Evolutionary conservation across 2,113 vertebrate genomes (phyloP).

Genomic region (Platanista minor): DNA sequence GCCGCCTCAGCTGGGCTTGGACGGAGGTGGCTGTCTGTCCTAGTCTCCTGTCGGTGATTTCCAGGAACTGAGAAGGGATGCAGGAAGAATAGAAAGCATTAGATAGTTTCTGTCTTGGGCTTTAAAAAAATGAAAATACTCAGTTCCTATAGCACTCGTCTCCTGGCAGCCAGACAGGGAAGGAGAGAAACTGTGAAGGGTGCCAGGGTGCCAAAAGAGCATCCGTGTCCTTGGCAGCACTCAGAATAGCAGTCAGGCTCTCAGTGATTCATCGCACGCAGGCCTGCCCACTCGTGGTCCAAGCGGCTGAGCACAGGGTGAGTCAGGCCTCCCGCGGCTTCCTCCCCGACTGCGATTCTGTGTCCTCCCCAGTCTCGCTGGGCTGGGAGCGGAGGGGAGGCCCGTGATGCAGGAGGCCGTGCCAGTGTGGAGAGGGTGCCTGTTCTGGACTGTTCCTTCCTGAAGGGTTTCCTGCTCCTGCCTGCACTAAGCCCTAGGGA

Average conservation of each 20-base stretch:
- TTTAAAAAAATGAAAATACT: neutral
- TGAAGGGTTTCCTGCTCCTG: neutral
- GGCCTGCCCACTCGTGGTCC: conserved; percentile 7
- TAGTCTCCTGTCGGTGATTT: neutral
- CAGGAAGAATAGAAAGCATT: neutral
- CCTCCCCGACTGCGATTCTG: neutral
- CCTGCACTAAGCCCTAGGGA: neutral
- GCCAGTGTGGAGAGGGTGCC: neutral
- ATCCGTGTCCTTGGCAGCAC: conserved; percentile 39
- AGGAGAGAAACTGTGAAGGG: neutral
- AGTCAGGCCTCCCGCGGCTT: conserved; percentile 17
- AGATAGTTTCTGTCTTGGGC: neutral
- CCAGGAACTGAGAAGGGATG: neutral
- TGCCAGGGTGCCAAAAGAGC: conserved; percentile 29
- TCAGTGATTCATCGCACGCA: conserved; percentile 17
- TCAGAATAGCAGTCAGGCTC: conserved; percentile 36
- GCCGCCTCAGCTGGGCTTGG: accelerated
- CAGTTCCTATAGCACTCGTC: neutral
- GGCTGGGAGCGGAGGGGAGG: neutral
- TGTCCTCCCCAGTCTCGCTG: neutral
- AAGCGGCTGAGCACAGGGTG: neutral
- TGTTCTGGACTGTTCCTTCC: neutral
- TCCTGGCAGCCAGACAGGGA: conserved; percentile 31
- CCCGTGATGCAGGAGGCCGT: accelerated
- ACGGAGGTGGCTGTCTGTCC: neutral